Evolutionary conservation across 2,797 vertebrate genomes (phyloP), one percentile per base, ranked within the genome.

Genomic region (Margarornis squamiger): DNA sequence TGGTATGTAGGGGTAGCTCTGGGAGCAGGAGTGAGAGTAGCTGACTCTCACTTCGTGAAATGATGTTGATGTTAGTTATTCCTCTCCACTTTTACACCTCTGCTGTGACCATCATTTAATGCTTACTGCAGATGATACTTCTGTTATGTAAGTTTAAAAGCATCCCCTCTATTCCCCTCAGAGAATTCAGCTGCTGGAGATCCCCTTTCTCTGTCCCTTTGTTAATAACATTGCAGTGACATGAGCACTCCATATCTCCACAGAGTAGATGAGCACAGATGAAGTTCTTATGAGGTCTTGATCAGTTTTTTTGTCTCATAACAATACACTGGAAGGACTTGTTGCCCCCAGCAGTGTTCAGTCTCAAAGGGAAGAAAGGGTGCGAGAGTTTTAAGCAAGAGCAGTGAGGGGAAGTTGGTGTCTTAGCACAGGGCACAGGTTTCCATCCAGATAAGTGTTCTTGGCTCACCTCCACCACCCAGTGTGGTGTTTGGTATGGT

Each of bases 51-150:
- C 43, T 90, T 85, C 49, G 51, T 80, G 84, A 96, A 96, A 86
- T 65, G 55, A 36, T 88, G 73, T 90, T 54, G 55, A 68, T 91
- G 86, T 95, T 96, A 96, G 94, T 96, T 95, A 94, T 85, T 92
- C 41, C 34, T 76, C 92, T 95, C 77, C 45, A 78, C 71, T 94
- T 95, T 79, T 76, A 70, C 66, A 84, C 75, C 48, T 96, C 51
- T 95, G 61, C 75, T 96, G 67, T 9, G 23, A 36, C 48, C 62
- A 75, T 91, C 65, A 62, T 93, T 92, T 97, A 92, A 92, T 93
- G 91, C 54, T 83, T 73, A 49, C 78, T 24, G 24, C 34, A 68
- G 51, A 24, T 52, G 9, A 59, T 38, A 43, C 6, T 67, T 93
- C 12, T 43, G 14, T 46, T 70, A 19, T 4, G 4, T 29, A 52